Conservation (phyloP, 2,113 vertebrate genomes). For the Scomber scombrus region DNA sequence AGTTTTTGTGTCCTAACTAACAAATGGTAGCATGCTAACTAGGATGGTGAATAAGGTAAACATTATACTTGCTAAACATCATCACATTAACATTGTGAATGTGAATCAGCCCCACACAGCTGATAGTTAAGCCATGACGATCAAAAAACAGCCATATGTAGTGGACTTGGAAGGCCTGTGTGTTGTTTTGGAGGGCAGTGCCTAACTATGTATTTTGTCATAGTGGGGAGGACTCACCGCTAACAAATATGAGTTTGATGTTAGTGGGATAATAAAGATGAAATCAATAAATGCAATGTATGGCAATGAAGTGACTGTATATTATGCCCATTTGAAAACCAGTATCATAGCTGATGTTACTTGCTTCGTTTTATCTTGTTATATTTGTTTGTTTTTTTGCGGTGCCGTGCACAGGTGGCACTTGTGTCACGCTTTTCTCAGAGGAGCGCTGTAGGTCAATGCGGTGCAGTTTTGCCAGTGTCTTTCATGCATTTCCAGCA, state of each 20-base stretch:
- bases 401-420: not conserved
- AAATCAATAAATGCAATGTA: not conserved
- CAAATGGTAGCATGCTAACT: no score
- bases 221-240: not conserved
- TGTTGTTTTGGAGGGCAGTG: no score
- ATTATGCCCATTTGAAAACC: not conserved
- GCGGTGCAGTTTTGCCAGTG: not conserved
- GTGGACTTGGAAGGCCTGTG: no score
- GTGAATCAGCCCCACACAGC: no score
- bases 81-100: no score
- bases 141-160: no score
- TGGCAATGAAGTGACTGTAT: not conserved
- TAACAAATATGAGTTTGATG: not conserved
- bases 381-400: not conserved
- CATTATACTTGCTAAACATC: no score
- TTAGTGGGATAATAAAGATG: not conserved
- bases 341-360: not conserved
- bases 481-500: conserved; percentile 1
- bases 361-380: conserved; percentile 20
- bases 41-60: no score
- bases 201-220: no score
- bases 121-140: no score
- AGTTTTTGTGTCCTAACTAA: no score
- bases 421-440: conserved; percentile 16
- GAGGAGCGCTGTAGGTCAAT: not conserved